phyloP scores from a whole-genome alignment of 2,888 invertebrate genomes.

The Apeira syringaria region DNA sequence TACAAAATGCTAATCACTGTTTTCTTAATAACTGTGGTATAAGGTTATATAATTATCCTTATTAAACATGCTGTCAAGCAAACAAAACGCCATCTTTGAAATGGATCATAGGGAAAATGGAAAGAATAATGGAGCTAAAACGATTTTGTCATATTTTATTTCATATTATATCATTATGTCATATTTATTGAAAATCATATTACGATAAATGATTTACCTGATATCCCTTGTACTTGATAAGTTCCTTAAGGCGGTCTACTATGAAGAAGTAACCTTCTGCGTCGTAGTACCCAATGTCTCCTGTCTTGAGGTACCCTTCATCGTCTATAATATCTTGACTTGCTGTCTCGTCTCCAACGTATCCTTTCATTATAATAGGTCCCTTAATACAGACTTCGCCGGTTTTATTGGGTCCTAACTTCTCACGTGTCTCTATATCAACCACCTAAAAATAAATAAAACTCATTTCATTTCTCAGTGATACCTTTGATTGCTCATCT shows the following conservation, averaged over 20 bases:
- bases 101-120: no score
- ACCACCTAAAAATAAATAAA: constrained; percentile 70
- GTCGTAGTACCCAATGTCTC: constrained; percentile 61
- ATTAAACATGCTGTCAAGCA: no score
- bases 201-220: constrained; percentile 30
- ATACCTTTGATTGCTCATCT: no score
- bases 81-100: no score
- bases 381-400: constrained; percentile 61
- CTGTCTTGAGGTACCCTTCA: constrained; percentile 58
- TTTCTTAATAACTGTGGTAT: no score
- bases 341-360: constrained; percentile 46
- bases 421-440: constrained; percentile 46
- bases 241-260: constrained; percentile 56
- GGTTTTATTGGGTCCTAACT: constrained; percentile 45
- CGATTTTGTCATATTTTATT: no score
- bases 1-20: no score
- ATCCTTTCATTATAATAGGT: constrained; percentile 57
- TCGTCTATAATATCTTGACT: constrained; percentile 48
- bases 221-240: constrained; percentile 60
- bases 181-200: no score
- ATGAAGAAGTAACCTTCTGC: constrained; percentile 55
- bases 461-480: no score
- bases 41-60: no score
- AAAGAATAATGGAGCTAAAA: no score
- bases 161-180: no score